These are phyloP conservation scores for Genyomyrus donnyi DNA, from an alignment of 2,113 vertebrate genomes.

Conservation along the genomic window DNA sequence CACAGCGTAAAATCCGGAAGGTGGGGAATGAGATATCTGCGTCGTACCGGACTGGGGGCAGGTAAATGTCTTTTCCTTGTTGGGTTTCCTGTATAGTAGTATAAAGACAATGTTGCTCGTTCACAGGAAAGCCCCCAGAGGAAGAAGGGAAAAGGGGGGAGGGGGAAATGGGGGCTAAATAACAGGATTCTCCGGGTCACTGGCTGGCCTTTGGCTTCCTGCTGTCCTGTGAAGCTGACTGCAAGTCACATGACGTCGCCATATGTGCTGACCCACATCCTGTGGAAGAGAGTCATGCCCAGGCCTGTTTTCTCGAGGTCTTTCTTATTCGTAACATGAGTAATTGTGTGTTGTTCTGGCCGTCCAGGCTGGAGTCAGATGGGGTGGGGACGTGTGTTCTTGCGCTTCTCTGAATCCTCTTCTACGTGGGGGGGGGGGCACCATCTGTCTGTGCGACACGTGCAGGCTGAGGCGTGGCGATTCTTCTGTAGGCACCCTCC, in stretches of 20 bases:
- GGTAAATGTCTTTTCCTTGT: neutral
- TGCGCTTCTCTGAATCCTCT: neutral
- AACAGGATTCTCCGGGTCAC: conserved; percentile 63
- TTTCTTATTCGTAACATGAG: neutral
- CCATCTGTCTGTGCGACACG: neutral
- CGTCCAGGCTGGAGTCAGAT: neutral
- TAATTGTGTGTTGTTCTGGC: neutral
- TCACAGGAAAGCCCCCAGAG: conserved; percentile 20
- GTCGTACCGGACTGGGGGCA: neutral
- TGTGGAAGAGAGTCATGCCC: neutral
- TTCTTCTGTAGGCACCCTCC: neutral
- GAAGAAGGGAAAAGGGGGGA: conserved; percentile 28
- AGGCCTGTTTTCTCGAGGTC: neutral
- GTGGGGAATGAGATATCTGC: too few relatives aligned
- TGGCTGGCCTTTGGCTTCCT: conserved; percentile 58
- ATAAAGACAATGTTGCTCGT: neutral
- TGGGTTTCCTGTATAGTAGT: neutral
- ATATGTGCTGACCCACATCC: conserved; percentile 1
- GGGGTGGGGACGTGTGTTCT: neutral
- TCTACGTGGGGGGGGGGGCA: neutral
- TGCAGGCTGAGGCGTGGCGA: neutral
- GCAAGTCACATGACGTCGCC: conserved; percentile 28
- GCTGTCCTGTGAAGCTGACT: conserved; percentile 44
- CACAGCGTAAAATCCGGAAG: neutral
- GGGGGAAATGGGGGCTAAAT: conserved; percentile 37